Percentiles rank a stretch among this genome's conserved stretches.
Conservation (phyloP, 2,888 invertebrate species). For the Euplexia lucipara region DNA sequence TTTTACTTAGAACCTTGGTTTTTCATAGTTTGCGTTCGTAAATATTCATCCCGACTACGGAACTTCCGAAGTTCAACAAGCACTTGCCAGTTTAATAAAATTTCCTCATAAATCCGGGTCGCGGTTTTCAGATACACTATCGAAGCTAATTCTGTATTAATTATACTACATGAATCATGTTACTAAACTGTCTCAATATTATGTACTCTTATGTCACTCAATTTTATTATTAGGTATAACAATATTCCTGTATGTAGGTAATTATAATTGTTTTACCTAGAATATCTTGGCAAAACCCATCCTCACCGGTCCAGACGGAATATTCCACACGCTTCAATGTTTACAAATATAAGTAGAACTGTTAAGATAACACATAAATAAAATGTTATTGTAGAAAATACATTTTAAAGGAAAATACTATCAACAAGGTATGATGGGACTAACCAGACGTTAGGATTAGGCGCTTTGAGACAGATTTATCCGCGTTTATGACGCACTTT, state of each 20-base stretch:
- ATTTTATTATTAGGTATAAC: conserved; percentile 31
- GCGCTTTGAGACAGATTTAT: conserved; percentile 28
- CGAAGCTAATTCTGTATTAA: conserved; percentile 32
- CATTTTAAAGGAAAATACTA: conserved; percentile 34
- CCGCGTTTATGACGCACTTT: conserved; percentile 41
- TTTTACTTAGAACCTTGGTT: too few relatives aligned
- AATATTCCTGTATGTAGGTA: conserved; percentile 39
- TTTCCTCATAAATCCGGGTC: conserved; percentile 28
- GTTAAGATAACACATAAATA: too few relatives aligned
- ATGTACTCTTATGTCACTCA: conserved; percentile 49
- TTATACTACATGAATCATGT: conserved; percentile 32
- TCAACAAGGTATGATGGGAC: conserved; percentile 21
- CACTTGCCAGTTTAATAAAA: not conserved
- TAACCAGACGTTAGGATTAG: conserved; percentile 32
- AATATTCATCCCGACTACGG: too few relatives aligned
- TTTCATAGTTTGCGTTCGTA: too few relatives aligned
- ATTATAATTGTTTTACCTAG: conserved; percentile 26
- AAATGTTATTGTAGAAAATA: conserved; percentile 1
- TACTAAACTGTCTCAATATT: conserved; percentile 17
- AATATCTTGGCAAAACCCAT: conserved; percentile 46
- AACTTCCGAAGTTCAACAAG: too few relatives aligned
- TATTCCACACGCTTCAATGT: conserved; percentile 21
- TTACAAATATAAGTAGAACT: conserved; percentile 45
- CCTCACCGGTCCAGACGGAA: conserved; percentile 25
- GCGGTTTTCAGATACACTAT: conserved; percentile 22